Evolutionary conservation across 2,113 vertebrate genomes (phyloP).

Genomic region (Canis aureus): DNA sequence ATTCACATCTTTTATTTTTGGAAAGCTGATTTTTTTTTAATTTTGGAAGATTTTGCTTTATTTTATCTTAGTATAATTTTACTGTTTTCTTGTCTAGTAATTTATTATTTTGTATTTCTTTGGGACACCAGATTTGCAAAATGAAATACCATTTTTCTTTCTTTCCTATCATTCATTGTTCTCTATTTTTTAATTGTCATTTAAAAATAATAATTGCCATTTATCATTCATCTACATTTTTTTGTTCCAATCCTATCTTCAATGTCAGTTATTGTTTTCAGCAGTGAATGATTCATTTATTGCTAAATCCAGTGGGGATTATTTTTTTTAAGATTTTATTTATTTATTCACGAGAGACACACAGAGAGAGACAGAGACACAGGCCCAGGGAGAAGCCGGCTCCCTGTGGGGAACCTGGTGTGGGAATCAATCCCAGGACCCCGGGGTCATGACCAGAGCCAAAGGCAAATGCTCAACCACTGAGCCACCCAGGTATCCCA

Average conservation of each 20-base stretch:
- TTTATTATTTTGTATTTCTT: neutral
- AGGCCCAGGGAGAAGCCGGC: no score
- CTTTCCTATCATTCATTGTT: neutral
- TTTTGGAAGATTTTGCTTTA: neutral
- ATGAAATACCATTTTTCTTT: neutral
- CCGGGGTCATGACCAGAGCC: no score
- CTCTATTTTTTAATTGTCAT: neutral
- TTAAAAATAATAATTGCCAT: neutral
- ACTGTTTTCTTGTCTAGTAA: neutral
- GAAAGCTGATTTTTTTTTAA: neutral
- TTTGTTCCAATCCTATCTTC: neutral
- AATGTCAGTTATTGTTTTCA: neutral
- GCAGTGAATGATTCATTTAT: neutral
- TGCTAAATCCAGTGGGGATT: neutral
- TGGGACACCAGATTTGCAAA: neutral
- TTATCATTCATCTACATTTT: neutral
- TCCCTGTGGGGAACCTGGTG: no score
- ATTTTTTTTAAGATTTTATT: no score
- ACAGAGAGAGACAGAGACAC: no score
- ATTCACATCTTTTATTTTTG: neutral
- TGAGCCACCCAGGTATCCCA: no score
- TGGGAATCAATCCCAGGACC: no score
- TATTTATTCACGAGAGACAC: no score
- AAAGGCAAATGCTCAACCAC: no score
- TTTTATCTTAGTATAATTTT: neutral